Percentiles rank a stretch among this genome's conserved stretches.
These are phyloP conservation scores for Haemorhous mexicanus DNA, from an alignment of 2,113 vertebrate species.

Conservation along the genomic window DNA sequence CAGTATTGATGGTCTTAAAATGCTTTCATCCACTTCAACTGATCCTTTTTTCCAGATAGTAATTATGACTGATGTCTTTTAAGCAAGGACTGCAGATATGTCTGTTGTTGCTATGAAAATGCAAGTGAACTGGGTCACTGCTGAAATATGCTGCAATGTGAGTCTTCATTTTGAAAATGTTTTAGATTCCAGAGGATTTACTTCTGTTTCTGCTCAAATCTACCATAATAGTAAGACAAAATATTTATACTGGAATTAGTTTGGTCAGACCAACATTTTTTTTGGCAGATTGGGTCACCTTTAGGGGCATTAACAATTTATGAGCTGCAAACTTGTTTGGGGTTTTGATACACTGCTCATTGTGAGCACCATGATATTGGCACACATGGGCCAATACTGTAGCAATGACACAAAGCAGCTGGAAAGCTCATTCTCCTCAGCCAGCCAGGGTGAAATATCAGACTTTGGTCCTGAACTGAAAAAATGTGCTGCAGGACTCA, in stretches of 20 bases:
- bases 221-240: neutral
- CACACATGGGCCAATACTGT: neutral
- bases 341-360: neutral
- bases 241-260: neutral
- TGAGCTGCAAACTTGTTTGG: neutral
- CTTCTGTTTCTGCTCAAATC: neutral
- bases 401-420: neutral
- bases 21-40: neutral
- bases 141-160: neutral
- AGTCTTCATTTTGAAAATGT: neutral
- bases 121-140: neutral
- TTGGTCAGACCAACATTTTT: neutral
- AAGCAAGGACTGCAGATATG: neutral
- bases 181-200: neutral
- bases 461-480: neutral
- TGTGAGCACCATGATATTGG: neutral
- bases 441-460: neutral
- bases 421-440: neutral
- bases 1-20: neutral
- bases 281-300: neutral
- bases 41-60: neutral
- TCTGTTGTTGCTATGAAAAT: neutral
- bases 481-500: neutral
- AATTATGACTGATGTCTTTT: neutral
- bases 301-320: neutral